Evolutionary conservation across 2,113 vertebrate species (phyloP).

Genomic region (Spermophilus dauricus): DNA sequence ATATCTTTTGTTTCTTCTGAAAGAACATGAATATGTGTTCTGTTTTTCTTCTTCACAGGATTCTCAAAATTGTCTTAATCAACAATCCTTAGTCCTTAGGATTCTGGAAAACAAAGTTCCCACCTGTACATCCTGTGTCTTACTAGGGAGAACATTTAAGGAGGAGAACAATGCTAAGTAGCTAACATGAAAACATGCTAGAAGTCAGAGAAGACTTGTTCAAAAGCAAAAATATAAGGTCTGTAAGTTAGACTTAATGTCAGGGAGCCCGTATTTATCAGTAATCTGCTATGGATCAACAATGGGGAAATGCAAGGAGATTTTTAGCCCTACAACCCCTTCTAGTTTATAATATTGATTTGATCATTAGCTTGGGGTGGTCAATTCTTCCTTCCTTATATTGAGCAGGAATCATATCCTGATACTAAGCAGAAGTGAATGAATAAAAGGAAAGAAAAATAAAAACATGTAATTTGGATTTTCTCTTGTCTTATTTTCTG

Average conservation of each 20-base stretch:
- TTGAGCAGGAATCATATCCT: background rate
- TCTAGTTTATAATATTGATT: slow-evolving; percentile 33
- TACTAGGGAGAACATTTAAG: background rate
- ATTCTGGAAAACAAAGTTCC: background rate
- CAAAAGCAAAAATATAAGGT: background rate
- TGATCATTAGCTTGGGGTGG: background rate
- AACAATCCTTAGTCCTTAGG: background rate
- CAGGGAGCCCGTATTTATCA: background rate
- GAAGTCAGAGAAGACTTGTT: slow-evolving; percentile 9
- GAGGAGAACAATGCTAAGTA: background rate
- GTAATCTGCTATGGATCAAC: background rate
- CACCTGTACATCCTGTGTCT: background rate
- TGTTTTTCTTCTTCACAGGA: background rate
- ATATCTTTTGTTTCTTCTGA: background rate
- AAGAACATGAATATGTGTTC: background rate
- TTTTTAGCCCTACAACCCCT: background rate
- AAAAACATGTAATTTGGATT: slow-evolving; percentile 17
- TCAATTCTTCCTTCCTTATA: background rate
- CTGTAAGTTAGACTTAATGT: background rate
- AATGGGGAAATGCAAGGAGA: background rate
- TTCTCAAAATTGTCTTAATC: background rate
- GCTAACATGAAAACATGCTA: background rate
- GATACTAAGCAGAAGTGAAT: background rate
- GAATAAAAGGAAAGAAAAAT: slow-evolving; percentile 49
- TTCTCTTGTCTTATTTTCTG: slow-evolving; percentile 11